Percentiles rank a stretch among this genome's conserved stretches.
These are phyloP conservation scores for Drosophila parthenogenetica DNA, from an alignment of 2,888 invertebrate genomes.

Conservation along the genomic window DNA sequence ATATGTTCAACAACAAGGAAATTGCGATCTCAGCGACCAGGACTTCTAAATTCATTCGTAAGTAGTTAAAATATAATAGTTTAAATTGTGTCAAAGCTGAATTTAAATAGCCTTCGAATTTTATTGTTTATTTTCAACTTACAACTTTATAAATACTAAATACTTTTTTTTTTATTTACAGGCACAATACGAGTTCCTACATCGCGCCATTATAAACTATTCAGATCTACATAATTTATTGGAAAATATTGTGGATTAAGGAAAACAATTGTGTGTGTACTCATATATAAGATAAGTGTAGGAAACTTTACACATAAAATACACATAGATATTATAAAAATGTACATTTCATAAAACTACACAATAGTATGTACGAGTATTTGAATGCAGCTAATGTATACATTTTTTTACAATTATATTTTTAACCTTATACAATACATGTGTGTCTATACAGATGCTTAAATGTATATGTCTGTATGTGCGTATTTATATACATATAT, in stretches of 20 bases:
- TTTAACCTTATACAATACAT: constrained; percentile 70
- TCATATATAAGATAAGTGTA: constrained; percentile 43
- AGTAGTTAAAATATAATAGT: constrained; percentile 45
- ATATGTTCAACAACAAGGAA: constrained; percentile 93
- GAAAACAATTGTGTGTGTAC: constrained; percentile 34
- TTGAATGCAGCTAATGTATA: constrained; percentile 59
- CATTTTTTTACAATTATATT: constrained; percentile 73
- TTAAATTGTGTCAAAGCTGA: too few relatives aligned
- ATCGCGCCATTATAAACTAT: constrained; percentile 95
- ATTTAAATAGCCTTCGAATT: too few relatives aligned
- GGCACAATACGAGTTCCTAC: constrained; percentile 97
- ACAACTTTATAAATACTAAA: too few relatives aligned
- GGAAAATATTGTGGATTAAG: constrained; percentile 70
- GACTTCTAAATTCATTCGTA: constrained; percentile 91
- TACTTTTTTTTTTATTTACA: constrained; percentile 77
- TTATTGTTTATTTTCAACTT: too few relatives aligned
- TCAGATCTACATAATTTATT: constrained; percentile 93
- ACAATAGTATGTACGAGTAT: constrained; percentile 53
- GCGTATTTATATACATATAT: constrained; percentile 73
- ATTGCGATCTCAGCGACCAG: constrained; percentile 92
- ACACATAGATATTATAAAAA: constrained; percentile 63
- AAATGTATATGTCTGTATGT: constrained; percentile 74
- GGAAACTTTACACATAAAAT: constrained; percentile 53
- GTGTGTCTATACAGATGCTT: constrained; percentile 42
- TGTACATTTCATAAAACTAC: constrained; percentile 60